Conservation (phyloP, 2,797 vertebrate species). For the Halcyon badia region DNA sequence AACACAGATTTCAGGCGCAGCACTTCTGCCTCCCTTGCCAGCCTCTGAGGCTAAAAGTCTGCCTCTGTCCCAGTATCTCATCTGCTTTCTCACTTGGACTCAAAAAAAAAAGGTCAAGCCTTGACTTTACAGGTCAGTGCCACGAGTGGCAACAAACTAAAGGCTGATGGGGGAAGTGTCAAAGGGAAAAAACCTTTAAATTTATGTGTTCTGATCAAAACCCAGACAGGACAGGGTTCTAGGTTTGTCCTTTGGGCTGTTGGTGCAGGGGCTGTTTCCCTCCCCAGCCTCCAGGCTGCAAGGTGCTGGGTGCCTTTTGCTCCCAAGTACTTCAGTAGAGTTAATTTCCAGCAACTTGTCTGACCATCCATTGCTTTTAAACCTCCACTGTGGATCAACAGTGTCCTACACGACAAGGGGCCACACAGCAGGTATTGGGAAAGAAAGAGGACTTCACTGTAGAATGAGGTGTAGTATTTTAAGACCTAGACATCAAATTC, state of each 20-base stretch:
- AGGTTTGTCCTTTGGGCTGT: not conserved
- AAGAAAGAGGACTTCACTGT: not conserved
- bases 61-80: slow-evolving; percentile 55
- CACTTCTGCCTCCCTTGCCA: slow-evolving; percentile 59
- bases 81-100: slow-evolving; percentile 70
- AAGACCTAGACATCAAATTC: not conserved
- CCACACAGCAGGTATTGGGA: not conserved
- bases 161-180: not conserved
- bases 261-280: not conserved
- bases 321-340: not conserved
- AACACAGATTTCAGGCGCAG: slow-evolving; percentile 63
- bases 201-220: not conserved
- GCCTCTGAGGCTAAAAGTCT: slow-evolving; percentile 75
- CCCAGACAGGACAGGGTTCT: not conserved
- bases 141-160: not conserved
- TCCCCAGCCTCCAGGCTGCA: no score
- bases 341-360: not conserved
- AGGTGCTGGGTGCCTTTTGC: fast-evolving
- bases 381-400: not conserved
- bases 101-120: slow-evolving; percentile 28
- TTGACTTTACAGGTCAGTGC: slow-evolving; percentile 66
- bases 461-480: not conserved
- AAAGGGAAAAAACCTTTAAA: not conserved
- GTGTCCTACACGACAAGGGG: fast-evolving
- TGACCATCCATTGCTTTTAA: fast-evolving